These are phyloP conservation scores for Argyrosomus japonicus DNA, from an alignment of 2,113 vertebrate species.

Conservation along the genomic window DNA sequence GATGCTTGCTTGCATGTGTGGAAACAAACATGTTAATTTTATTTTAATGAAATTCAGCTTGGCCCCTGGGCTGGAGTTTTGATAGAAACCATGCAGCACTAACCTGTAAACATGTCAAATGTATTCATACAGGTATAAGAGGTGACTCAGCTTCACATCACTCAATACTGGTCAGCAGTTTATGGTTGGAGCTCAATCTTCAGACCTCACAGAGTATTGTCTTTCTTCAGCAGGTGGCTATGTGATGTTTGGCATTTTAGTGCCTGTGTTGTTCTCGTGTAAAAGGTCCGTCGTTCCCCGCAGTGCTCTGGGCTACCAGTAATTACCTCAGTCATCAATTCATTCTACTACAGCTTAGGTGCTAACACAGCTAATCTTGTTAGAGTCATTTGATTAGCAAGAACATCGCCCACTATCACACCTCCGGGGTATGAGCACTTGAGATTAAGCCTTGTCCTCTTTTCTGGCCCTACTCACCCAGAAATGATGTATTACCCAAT, in stretches of 20 bases:
- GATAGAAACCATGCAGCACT: conserved; percentile 9
- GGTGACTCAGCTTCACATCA: conserved; percentile 4
- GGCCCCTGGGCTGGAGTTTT: background rate
- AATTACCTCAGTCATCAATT: conserved; percentile 74
- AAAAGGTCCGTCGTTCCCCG: conserved; percentile 49
- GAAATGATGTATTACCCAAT: conserved; percentile 23
- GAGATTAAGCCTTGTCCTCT: conserved; percentile 33
- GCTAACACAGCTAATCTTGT: conserved; percentile 72
- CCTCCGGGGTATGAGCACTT: conserved; percentile 50
- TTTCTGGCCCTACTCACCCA: conserved; percentile 39
- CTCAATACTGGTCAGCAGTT: conserved; percentile 18
- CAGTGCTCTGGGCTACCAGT: conserved; percentile 63
- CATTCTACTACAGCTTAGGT: conserved; percentile 68
- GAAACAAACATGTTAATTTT: conserved; percentile 34
- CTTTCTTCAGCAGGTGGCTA: conserved; percentile 76
- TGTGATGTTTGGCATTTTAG: conserved; percentile 67
- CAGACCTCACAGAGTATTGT: conserved; percentile 68
- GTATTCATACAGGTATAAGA: background rate
- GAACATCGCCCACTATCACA: conserved; percentile 60
- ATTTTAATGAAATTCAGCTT: conserved; percentile 16
- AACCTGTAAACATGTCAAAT: conserved; percentile 6
- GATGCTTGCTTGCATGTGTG: conserved; percentile 30
- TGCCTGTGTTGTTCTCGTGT: conserved; percentile 43
- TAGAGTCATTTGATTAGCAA: conserved; percentile 70
- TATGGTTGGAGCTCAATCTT: conserved; percentile 13